Percentiles rank a stretch among this genome's conserved stretches.
Conservation (phyloP, 2,888 invertebrate species). For the Troilus luridus region DNA sequence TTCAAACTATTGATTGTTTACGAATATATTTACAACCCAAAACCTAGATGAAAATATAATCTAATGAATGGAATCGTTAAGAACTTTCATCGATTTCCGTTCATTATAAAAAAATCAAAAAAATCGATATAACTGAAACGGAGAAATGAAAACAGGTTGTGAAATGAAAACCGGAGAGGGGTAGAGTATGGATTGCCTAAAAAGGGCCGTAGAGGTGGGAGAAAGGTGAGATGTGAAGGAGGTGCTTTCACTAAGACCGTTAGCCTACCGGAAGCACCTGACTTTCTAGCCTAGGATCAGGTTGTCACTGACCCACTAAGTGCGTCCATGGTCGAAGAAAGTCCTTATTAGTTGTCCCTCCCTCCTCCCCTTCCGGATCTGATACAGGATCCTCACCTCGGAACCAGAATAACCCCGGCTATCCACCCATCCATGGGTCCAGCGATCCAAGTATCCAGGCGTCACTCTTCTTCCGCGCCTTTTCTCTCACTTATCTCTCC, state of each 20-base stretch:
- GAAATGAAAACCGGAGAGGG: slow-evolving; percentile 23
- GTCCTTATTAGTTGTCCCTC: slow-evolving; percentile 1
- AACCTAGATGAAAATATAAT: neutral
- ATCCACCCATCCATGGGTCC: neutral
- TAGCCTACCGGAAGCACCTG: slow-evolving; percentile 49
- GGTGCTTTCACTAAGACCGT: slow-evolving; percentile 47
- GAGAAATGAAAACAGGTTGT: neutral
- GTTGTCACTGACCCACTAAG: slow-evolving; percentile 43
- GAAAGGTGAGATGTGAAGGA: slow-evolving; percentile 18
- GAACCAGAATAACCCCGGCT: neutral
- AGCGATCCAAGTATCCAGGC: neutral
- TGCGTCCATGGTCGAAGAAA: slow-evolving; percentile 9
- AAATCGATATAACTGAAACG: neutral
- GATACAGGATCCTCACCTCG: neutral
- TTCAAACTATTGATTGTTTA: neutral
- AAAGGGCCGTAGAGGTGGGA: slow-evolving; percentile 17
- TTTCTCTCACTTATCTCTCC: neutral
- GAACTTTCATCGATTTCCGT: neutral
- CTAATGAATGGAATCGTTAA: neutral
- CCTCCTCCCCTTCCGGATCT: slow-evolving; percentile 10
- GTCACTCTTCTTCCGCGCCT: neutral
- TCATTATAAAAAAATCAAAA: neutral
- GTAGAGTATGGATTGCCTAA: slow-evolving; percentile 25
- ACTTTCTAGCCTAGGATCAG: slow-evolving; percentile 35
- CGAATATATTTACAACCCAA: neutral